Conservation (phyloP, 2,797 vertebrate species). For the Enteromius anoplus region DNA sequence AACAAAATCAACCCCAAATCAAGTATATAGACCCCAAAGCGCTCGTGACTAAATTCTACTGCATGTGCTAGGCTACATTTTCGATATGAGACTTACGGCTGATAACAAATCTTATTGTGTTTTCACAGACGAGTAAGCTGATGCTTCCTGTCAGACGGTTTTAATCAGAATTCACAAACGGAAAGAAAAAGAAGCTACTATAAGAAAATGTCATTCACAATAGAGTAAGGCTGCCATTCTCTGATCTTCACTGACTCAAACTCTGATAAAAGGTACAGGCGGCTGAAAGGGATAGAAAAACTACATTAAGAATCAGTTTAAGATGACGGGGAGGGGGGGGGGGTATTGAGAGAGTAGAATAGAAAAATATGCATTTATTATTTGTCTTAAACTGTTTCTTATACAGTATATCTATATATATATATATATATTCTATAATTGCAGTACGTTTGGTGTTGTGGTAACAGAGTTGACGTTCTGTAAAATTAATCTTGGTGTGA, state of each 20-base stretch:
- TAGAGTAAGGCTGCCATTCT: conserved; percentile 41
- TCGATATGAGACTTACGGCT: background rate
- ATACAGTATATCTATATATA: background rate
- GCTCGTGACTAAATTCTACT: background rate
- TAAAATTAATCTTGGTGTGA: too few relatives aligned
- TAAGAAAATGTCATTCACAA: conserved; percentile 39
- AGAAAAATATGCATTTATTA: conserved; percentile 6
- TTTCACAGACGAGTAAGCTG: background rate
- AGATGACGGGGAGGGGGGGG: conserved; percentile 1
- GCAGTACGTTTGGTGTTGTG: too few relatives aligned
- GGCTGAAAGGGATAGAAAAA: background rate
- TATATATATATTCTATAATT: too few relatives aligned
- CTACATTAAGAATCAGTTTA: conserved; percentile 41
- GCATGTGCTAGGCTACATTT: background rate
- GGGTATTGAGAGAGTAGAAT: background rate
- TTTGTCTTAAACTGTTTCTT: background rate
- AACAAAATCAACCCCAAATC: background rate
- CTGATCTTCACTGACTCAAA: conserved; percentile 44
- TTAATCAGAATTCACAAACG: conserved; percentile 26
- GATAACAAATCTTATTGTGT: conserved; percentile 3
- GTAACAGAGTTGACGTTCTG: too few relatives aligned
- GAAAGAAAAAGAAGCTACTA: conserved; percentile 32
- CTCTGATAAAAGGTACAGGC: conserved; percentile 31
- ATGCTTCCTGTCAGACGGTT: conserved; percentile 2
- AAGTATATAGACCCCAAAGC: background rate